Percentiles rank a stretch among this genome's conserved stretches.
Conservation (phyloP, 2,797 vertebrate species). For the Threskiornis aethiopicus region DNA sequence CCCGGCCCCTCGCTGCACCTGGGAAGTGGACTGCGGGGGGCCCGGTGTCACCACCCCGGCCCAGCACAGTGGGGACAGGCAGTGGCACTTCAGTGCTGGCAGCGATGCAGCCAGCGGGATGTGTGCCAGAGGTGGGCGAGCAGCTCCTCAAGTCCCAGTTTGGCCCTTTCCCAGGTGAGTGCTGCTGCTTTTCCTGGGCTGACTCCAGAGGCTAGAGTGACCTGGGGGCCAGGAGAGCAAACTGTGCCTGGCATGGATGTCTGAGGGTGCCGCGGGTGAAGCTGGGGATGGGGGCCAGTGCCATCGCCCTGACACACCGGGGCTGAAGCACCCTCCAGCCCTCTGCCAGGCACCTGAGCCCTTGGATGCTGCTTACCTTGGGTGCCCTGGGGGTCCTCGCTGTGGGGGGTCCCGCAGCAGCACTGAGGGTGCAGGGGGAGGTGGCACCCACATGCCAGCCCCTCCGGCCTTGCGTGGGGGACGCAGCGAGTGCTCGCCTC, state of each 20-base stretch:
- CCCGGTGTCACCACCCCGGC: fast-evolving
- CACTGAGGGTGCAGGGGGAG: not conserved
- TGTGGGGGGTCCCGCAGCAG: not conserved
- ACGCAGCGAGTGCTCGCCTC: fast-evolving
- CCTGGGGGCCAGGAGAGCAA: not conserved
- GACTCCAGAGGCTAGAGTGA: not conserved
- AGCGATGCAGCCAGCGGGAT: fast-evolving
- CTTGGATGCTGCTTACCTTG: not conserved
- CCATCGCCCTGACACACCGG: not conserved
- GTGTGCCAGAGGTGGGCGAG: not conserved
- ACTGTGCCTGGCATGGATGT: not conserved
- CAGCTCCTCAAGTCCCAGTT: not conserved
- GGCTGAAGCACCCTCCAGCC: not conserved
- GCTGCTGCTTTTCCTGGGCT: not conserved
- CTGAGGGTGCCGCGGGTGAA: fast-evolving
- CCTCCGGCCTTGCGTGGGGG: not conserved
- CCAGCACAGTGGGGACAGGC: not conserved
- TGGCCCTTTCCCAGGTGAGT: not conserved
- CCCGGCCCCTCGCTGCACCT: not conserved
- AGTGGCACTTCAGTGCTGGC: not conserved
- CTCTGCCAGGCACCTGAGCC: not conserved
- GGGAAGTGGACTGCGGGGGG: fast-evolving
- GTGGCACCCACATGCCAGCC: not conserved
- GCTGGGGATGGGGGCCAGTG: not conserved
- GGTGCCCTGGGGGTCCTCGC: not conserved